Evolutionary conservation across 2,888 invertebrate genomes (phyloP), one percentile per base, ranked within the genome.

Genomic region (Hetaerina titia): DNA sequence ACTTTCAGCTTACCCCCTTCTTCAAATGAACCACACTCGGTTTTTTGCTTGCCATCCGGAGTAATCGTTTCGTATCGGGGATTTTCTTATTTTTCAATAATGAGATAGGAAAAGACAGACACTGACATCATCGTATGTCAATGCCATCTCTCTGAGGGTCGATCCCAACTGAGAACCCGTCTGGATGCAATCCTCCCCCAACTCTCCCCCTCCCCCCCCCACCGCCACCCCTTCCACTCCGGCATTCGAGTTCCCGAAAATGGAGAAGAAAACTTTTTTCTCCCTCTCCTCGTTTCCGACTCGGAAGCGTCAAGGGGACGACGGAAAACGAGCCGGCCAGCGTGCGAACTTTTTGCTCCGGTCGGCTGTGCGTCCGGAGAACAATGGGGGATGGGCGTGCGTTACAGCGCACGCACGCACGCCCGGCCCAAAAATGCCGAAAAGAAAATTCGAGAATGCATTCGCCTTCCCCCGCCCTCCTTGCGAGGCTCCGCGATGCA

Each of bases 161-260:
- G n/a, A n/a, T 17, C n/a, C 31, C 13, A 81, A 81, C 81, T 31
- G 31, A 81, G 81, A 15, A 81, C 22, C 81, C 11, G 81, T 81
- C 81, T 15, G 13, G 13, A 81, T 81, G 81, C 81, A 81, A 22
- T n/a, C 45, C 45, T 45, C 45, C 45, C 45, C 45, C 45, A 45
- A 45, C 45, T 2, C 45, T 2, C 45, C 45, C 45, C 45, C 45
- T 4, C 45, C 45, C 45, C 45, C 45, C 45, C 45, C 45, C 45
- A 2, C 45, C 45, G 5, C 69, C n/a, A 81, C 13, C 81, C 31
- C 13, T 81, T 81, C 81, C 31, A 19, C 11, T 31, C n/a, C 25
- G n/a, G 74, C n/a, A 81, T 81, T 81, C 81, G 81, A 81, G 81
- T 81, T 81, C 31, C 81, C 81, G 6, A 81, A 81, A 81, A 81